Evolutionary conservation across 2,888 invertebrate species (phyloP).

Genomic region (Dioctria linearis): DNA sequence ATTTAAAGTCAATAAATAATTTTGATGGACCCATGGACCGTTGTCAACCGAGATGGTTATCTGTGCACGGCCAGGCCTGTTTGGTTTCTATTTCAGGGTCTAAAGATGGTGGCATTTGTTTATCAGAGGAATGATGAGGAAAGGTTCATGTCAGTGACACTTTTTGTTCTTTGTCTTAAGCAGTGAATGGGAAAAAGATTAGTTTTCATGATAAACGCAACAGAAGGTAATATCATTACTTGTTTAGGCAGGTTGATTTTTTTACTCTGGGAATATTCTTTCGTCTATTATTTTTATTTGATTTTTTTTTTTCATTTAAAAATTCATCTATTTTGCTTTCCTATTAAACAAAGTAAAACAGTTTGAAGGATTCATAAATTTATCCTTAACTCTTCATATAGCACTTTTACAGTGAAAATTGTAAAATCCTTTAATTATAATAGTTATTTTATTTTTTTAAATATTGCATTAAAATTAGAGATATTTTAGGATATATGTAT

Average conservation of each 20-base stretch:
- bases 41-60: constrained; percentile 56
- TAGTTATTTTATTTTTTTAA: too few species aligned
- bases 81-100: constrained; percentile 34
- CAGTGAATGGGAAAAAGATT: constrained; percentile 28
- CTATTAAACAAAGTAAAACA: too few species aligned
- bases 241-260: constrained; percentile 16
- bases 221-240: constrained; percentile 24
- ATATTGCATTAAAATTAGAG: too few species aligned
- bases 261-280: too few species aligned
- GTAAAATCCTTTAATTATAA: too few species aligned
- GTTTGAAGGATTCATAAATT: too few species aligned
- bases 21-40: constrained; percentile 62
- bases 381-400: too few species aligned
- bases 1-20: constrained; percentile 63
- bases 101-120: constrained; percentile 44
- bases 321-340: too few species aligned
- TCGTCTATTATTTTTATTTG: too few species aligned
- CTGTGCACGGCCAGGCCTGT: background rate
- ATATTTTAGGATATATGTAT: too few species aligned
- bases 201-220: constrained; percentile 21
- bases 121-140: constrained; percentile 22
- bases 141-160: constrained; percentile 39
- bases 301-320: too few species aligned
- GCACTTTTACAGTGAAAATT: too few species aligned
- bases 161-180: constrained; percentile 32